Percentiles rank a stretch among this genome's conserved stretches.
Evolutionary conservation across 1,140 invertebrate species (phyloP).

Genomic region (Doryteuthis pealeii): DNA sequence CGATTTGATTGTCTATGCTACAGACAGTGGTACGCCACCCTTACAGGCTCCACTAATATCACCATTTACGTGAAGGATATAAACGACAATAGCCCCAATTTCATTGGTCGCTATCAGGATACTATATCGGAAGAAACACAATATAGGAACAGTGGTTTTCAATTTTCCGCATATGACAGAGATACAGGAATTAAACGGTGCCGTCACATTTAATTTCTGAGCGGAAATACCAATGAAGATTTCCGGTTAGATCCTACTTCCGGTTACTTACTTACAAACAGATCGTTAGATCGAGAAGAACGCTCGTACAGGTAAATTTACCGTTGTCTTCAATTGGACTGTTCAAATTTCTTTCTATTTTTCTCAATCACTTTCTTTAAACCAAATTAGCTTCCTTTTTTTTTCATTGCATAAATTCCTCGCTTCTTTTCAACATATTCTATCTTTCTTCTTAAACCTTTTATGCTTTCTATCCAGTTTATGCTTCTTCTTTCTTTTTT

Average conservation of each 20-base stretch:
- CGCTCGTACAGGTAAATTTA: slow-evolving; percentile 37
- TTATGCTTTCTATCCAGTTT: too few species aligned
- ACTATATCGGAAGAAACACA: slow-evolving; percentile 44
- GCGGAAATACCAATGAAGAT: slow-evolving; percentile 12
- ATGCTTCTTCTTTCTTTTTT: too few species aligned
- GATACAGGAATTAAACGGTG: slow-evolving; percentile 48
- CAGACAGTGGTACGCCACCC: slow-evolving; percentile 58
- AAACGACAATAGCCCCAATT: slow-evolving; percentile 92
- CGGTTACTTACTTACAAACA: slow-evolving; percentile 80
- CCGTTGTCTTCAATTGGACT: too few species aligned
- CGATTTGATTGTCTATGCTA: slow-evolving; percentile 19
- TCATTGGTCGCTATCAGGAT: slow-evolving; percentile 64
- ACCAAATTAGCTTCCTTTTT: too few species aligned
- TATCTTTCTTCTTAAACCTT: too few species aligned
- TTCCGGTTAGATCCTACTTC: slow-evolving; percentile 71
- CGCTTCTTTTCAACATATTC: too few species aligned
- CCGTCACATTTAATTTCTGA: slow-evolving; percentile 40
- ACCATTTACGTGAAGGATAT: slow-evolving; percentile 92
- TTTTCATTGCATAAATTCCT: too few species aligned
- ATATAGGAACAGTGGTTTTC: slow-evolving; percentile 44
- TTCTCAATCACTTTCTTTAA: too few species aligned
- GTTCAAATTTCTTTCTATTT: too few species aligned
- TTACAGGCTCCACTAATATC: slow-evolving; percentile 89
- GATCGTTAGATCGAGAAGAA: slow-evolving; percentile 74
- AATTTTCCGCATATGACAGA: slow-evolving; percentile 46